Percentiles rank a stretch among this genome's conserved stretches.
Evolutionary conservation across 2,113 vertebrate genomes (phyloP).

Genomic region (Myiozetetes cayanensis): DNA sequence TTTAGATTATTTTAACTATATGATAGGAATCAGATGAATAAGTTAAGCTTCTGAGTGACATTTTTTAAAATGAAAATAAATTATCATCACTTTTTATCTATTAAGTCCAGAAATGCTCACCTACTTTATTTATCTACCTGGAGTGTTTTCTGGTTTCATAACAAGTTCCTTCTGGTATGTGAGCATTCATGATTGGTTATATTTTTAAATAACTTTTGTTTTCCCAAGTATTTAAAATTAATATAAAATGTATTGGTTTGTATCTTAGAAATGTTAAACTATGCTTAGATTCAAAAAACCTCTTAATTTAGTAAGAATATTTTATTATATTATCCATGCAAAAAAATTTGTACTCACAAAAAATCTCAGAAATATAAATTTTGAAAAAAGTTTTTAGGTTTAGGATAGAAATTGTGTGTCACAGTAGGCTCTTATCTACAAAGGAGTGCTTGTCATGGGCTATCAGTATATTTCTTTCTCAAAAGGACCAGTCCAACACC

Average conservation of each 20-base stretch:
- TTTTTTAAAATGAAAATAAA: neutral
- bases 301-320: neutral
- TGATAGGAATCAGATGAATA: neutral
- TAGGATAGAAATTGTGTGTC: neutral
- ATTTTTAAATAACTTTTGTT: neutral
- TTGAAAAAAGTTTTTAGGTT: neutral
- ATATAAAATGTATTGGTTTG: neutral
- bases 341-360: neutral
- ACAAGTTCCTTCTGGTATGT: neutral
- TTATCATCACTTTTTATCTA: neutral
- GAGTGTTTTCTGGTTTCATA: neutral
- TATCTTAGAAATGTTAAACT: neutral
- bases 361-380: neutral
- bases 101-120: neutral
- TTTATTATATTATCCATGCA: neutral
- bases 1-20: neutral
- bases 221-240: neutral
- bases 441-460: neutral
- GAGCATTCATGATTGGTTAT: neutral
- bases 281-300: neutral
- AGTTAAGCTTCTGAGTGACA: neutral
- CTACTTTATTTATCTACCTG: neutral
- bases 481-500: neutral
- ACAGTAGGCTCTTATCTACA: neutral
- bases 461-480: neutral